Conservation (phyloP, 2,888 invertebrate genomes). For the Tenthredo amoena region DNA sequence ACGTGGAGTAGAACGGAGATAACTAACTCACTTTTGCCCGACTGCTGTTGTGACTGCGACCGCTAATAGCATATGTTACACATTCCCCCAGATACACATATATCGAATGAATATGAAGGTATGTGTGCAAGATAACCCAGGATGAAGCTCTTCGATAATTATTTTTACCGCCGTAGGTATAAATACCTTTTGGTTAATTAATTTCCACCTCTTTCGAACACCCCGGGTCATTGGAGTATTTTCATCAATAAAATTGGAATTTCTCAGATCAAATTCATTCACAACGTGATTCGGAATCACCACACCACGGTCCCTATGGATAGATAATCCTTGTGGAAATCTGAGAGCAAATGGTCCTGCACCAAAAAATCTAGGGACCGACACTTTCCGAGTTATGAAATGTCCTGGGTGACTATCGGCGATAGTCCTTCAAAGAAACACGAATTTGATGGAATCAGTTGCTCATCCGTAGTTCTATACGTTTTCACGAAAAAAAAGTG, state of each 20-base stretch:
- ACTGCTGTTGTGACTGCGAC: not conserved
- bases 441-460: too few species aligned
- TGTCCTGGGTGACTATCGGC: too few species aligned
- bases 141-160: not conserved
- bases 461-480: too few species aligned
- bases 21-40: constrained; percentile 55
- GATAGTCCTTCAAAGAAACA: too few species aligned
- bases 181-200: not conserved
- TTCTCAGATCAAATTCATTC: not conserved
- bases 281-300: too few species aligned
- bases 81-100: not conserved
- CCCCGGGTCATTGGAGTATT: not conserved
- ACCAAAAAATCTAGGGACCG: too few species aligned
- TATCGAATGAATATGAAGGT: not conserved
- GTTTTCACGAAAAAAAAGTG: too few species aligned
- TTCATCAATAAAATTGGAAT: not conserved
- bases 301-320: too few species aligned
- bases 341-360: too few species aligned
- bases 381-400: too few species aligned
- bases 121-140: not conserved
- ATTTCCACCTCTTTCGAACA: not conserved
- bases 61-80: not conserved
- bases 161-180: not conserved
- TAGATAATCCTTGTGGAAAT: too few species aligned
- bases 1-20: constrained; percentile 53